phyloP scores from a whole-genome alignment of 2,888 invertebrate genomes.

The Melanchra persicariae region DNA sequence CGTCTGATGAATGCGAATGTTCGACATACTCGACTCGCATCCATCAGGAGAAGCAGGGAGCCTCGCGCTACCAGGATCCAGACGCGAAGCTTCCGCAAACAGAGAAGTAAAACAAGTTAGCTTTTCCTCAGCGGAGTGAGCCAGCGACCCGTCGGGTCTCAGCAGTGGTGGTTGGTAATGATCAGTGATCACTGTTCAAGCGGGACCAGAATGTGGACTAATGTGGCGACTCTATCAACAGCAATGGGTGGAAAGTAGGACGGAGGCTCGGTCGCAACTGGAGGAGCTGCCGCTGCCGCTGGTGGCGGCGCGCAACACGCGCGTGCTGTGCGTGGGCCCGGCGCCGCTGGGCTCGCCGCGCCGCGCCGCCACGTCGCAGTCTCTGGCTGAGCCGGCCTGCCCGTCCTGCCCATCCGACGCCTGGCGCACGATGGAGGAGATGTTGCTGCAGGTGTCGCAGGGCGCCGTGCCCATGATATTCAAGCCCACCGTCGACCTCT shows the following conservation, averaged over 20 bases:
- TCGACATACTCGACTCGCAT: no score
- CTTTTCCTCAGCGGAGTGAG: no score
- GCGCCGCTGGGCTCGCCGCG: conserved; percentile 90
- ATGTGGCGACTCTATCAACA: conserved; percentile 59
- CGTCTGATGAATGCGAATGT: no score
- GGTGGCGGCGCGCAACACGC: conserved; percentile 92
- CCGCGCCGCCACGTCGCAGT: conserved; percentile 90
- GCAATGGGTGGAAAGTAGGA: conserved; percentile 87
- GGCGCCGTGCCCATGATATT: conserved; percentile 94
- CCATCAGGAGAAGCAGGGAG: no score
- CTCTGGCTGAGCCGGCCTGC: conserved; percentile 76
- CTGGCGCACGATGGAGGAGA: conserved; percentile 95
- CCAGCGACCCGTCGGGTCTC: no score
- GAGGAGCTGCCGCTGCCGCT: conserved; percentile 94
- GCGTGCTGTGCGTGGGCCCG: conserved; percentile 92
- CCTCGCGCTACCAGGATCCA: no score
- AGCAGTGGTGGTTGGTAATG: no score
- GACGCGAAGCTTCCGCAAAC: no score
- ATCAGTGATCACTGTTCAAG: no score
- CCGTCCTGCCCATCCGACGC: conserved; percentile 27
- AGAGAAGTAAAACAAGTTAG: no score
- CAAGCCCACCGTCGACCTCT: conserved; percentile 94
- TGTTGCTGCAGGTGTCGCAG: conserved; percentile 93
- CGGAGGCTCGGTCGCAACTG: conserved; percentile 82
- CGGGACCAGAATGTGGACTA: not conserved